Evolutionary conservation across 1,140 invertebrate species (phyloP).

Genomic region (Sipha flava): DNA sequence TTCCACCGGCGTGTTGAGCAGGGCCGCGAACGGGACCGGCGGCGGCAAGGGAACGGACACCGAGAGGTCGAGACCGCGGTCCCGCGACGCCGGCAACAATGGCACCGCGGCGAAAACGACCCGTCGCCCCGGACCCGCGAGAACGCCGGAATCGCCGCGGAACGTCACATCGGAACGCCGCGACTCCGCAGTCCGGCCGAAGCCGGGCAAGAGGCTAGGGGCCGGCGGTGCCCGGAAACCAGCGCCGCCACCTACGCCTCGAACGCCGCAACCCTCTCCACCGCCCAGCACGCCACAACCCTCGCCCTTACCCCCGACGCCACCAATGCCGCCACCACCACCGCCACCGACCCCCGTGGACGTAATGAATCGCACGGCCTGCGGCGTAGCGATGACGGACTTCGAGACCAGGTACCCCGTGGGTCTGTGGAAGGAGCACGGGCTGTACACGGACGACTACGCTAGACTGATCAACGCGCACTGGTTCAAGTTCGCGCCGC

Average conservation of each 20-base stretch:
- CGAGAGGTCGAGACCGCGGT: background rate
- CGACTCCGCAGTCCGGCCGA: background rate
- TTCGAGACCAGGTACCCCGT: background rate
- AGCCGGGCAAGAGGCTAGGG: background rate
- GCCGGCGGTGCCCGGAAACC: background rate
- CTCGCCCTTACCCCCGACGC: no score
- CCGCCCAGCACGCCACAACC: no score
- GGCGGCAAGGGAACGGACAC: background rate
- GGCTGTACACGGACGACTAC: constrained; percentile 1
- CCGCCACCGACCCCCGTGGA: no score
- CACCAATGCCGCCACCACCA: no score
- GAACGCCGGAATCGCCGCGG: background rate
- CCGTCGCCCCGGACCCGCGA: background rate
- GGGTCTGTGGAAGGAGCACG: background rate
- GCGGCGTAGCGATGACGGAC: background rate
- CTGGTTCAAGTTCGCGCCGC: background rate
- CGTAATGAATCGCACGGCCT: background rate
- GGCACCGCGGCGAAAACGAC: no score
- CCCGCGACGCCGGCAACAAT: no score
- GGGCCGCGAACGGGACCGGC: no score
- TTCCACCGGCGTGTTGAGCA: no score
- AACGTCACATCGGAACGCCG: background rate
- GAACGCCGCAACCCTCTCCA: no score
- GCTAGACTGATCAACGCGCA: background rate
- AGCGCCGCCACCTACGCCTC: no score